Evolutionary conservation across 1,140 invertebrate species (phyloP), one percentile per base, ranked within the genome.

Genomic region (Bombus picipes): DNA sequence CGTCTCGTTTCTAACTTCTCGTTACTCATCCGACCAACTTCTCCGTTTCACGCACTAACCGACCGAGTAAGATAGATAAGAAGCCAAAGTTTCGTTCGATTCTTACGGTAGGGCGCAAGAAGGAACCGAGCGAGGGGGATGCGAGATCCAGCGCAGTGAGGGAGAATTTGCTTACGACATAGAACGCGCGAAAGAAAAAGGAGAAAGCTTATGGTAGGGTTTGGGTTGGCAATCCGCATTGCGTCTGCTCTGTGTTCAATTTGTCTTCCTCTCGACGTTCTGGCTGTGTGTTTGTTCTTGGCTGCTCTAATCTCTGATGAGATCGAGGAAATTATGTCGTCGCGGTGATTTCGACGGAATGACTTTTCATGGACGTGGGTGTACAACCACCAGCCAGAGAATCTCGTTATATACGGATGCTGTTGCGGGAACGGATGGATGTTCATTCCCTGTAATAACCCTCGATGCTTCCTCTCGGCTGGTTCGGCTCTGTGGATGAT

Each of bases 291-390:
- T 13, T 65, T 28, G 59, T 53, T 22, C n/a, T 47, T 41, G 25
- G 2, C 34, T 9, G 22, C 68, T 66, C 59, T 83, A 87, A 89
- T 90, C 83, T 71, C 39, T 82, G 76, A 90, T 66, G 83, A 86
- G 90, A 92, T 92, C 83, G 83, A 57, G 83, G 80, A 87, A 88
- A 92, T 90, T 87, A 91, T 89, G 66, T 87, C 81, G 66, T 74
- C 85, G 59, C 72, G 28, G 72, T 83, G 76, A 68, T 85, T 85
- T 73, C 83, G 83, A 80, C 34, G 75, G n/a, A 53, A 85, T 28
- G 70, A 85, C 78, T 85, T 81, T 85, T 81, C 83, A 81, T 37
- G 70, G 53, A 72, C 75, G 8, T 28, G 73, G 53, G 74, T 22
- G 43, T 13, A 22, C 34, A 43, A 10, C 34, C 43, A 57, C 18